phyloP scores from a whole-genome alignment of 2,797 vertebrate genomes.

The Tenualosa ilisha region DNA sequence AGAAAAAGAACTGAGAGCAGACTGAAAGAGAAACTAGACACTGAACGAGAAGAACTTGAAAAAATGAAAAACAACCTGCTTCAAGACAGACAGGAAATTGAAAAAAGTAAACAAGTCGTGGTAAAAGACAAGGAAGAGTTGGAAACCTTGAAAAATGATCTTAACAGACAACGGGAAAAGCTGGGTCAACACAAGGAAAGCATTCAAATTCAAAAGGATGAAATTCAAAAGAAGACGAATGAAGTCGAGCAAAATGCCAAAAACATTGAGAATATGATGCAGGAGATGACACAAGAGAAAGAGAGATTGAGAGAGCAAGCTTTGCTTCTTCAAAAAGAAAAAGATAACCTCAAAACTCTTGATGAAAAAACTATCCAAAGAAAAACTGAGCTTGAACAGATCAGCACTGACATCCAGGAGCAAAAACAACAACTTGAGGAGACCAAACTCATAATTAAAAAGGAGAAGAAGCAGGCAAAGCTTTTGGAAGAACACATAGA shows the following conservation, averaged over 20 bases:
- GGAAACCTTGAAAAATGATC: slow-evolving; percentile 19
- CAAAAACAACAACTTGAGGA: slow-evolving; percentile 26
- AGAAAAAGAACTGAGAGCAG: slow-evolving; percentile 21
- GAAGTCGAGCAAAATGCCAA: neutral
- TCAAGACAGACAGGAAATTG: slow-evolving; percentile 14
- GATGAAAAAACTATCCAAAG: neutral
- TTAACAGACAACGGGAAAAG: slow-evolving; percentile 13
- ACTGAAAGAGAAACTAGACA: slow-evolving; percentile 17
- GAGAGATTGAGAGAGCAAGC: slow-evolving; percentile 6
- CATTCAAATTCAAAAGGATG: neutral
- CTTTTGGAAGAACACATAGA: neutral
- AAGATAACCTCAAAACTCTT: slow-evolving; percentile 12
- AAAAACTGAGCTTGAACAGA: neutral
- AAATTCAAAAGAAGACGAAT: neutral
- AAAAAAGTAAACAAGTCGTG: neutral
- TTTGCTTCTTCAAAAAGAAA: neutral
- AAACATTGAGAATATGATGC: neutral
- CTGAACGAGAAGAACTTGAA: slow-evolving; percentile 24
- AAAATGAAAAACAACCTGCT: slow-evolving; percentile 20
- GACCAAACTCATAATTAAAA: slow-evolving; percentile 20
- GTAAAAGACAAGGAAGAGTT: slow-evolving; percentile 24
- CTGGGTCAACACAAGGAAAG: neutral
- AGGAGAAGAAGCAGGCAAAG: slow-evolving; percentile 31
- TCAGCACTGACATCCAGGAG: neutral
- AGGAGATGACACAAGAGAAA: neutral